phyloP scores from a whole-genome alignment of 2,888 invertebrate genomes.

The Drosophila recens region DNA sequence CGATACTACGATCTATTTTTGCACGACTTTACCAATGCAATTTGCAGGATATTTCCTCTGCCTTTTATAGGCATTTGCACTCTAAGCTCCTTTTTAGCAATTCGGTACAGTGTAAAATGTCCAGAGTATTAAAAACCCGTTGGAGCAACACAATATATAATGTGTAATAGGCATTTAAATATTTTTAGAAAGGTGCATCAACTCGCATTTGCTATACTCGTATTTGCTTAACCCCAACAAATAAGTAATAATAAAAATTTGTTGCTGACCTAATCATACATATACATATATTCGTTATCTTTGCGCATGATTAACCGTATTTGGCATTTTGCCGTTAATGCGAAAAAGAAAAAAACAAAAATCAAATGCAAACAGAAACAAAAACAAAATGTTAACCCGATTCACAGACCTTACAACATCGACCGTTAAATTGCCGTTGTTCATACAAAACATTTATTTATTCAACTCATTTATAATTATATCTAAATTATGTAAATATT shows the following conservation, averaged over 20 bases:
- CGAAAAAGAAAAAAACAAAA: neutral
- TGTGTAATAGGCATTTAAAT: conserved; percentile 1
- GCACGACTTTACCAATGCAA: neutral
- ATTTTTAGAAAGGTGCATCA: conserved; percentile 40
- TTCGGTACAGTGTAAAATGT: neutral
- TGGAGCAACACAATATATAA: neutral
- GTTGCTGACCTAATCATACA: conserved; percentile 32
- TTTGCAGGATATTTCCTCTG: neutral
- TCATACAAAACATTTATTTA: conserved; percentile 25
- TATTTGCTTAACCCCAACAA: conserved; percentile 1
- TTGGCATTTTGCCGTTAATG: conserved; percentile 32
- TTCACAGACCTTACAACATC: conserved; percentile 59
- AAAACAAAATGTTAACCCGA: conserved; percentile 34
- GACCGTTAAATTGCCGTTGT: conserved; percentile 34
- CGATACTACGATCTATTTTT: too few relatives aligned
- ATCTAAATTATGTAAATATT: conserved; percentile 53
- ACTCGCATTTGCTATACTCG: conserved; percentile 13
- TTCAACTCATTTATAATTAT: conserved; percentile 48
- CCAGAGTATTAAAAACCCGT: conserved; percentile 18
- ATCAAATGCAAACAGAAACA: conserved; percentile 7
- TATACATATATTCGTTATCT: conserved; percentile 36
- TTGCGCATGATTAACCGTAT: conserved; percentile 44
- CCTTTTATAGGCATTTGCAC: neutral
- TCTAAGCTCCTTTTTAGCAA: neutral
- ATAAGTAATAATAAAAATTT: conserved; percentile 14